Conservation (phyloP, 2,797 vertebrate species). For the Prionace glauca region DNA sequence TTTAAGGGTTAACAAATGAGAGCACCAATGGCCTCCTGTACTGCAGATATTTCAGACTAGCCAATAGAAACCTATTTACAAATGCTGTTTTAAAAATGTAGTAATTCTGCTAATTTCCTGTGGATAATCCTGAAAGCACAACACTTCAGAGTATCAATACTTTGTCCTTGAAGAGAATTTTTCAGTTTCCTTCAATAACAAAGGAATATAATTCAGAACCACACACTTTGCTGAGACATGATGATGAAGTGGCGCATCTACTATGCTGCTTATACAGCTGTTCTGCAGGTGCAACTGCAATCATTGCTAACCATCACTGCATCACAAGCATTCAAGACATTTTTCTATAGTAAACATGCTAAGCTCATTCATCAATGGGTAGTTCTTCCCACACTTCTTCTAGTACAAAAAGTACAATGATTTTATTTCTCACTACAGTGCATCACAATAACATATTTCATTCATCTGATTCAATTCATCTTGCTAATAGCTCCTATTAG, state of each 20-base stretch:
- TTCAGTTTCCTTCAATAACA: conserved; percentile 17
- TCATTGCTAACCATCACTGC: conserved; percentile 32
- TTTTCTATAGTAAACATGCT: conserved; percentile 24
- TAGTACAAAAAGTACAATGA: neutral
- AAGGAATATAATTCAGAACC: neutral
- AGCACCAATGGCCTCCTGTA: conserved; percentile 3
- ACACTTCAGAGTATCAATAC: neutral
- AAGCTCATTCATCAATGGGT: conserved; percentile 2
- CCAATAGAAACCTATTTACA: conserved; percentile 25
- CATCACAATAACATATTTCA: neutral
- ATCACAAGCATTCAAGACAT: conserved; percentile 21
- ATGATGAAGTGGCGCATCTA: conserved; percentile 21
- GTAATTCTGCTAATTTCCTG: conserved; percentile 8
- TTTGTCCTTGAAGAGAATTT: neutral
- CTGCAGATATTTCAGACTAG: conserved; percentile 28
- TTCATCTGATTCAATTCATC: conserved; percentile 5
- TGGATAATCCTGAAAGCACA: conserved; percentile 20
- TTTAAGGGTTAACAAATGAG: conserved; percentile 8
- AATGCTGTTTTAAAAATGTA: neutral
- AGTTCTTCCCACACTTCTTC: neutral
- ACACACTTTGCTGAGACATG: conserved; percentile 25
- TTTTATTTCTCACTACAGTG: conserved; percentile 9
- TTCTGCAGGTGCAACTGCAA: conserved; percentile 28
- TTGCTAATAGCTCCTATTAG: neutral
- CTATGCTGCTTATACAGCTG: conserved; percentile 10